A percentile compares a stretch with the other conserved stretches of the same genome.
Conservation (phyloP, 2,888 invertebrate species). For the Diarsia mendica region DNA sequence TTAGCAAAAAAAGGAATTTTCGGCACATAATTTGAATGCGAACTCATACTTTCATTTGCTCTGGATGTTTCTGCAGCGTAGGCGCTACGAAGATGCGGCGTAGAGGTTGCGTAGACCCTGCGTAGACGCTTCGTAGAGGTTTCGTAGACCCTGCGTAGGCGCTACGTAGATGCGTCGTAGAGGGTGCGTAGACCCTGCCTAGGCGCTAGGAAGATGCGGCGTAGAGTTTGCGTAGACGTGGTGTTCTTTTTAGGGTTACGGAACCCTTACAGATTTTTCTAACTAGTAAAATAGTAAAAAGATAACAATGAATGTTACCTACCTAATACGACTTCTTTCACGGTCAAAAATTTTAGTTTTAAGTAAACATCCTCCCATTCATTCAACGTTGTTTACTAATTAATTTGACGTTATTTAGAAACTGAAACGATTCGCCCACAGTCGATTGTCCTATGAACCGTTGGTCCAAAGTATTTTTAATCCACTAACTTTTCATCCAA, state of each 20-base stretch:
- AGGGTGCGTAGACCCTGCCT: too few species aligned
- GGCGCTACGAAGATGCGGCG: background rate
- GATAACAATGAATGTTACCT: background rate
- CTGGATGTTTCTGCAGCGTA: background rate
- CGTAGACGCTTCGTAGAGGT: background rate
- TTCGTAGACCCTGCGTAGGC: too few species aligned
- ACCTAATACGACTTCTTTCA: background rate
- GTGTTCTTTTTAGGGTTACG: too few species aligned
- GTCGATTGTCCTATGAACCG: too few species aligned
- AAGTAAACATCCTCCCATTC: constrained; percentile 5
- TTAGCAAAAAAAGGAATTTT: background rate
- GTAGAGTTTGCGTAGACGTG: too few species aligned
- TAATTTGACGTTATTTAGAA: background rate
- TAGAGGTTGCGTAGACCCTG: background rate
- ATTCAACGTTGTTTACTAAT: constrained; percentile 10
- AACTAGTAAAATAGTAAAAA: background rate
- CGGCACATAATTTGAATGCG: background rate
- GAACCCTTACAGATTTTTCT: background rate
- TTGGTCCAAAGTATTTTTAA: too few species aligned
- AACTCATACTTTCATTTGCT: background rate
- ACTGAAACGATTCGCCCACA: too few species aligned
- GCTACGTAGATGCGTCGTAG: too few species aligned
- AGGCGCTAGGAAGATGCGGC: too few species aligned
- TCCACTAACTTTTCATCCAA: too few species aligned
- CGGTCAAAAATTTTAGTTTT: constrained; percentile 9